Evolutionary conservation across 2,113 vertebrate species (phyloP).

Genomic region (Zootoca vivipara): DNA sequence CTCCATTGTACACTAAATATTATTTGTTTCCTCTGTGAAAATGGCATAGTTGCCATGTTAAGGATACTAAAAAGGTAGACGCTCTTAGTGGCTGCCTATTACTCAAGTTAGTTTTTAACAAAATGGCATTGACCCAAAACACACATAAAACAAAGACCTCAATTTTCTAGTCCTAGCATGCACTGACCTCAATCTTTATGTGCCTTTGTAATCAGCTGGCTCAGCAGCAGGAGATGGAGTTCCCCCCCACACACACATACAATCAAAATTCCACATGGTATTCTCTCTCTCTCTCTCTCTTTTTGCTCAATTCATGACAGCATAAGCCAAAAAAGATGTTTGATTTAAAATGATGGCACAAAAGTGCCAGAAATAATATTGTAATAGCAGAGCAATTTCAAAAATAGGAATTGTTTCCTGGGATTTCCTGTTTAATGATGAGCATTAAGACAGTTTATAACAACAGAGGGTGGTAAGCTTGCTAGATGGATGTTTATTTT

Average conservation of each 20-base stretch:
- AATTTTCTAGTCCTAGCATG: conserved; percentile 26
- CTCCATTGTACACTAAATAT: background rate
- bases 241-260: conserved; percentile 20
- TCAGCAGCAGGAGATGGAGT: background rate
- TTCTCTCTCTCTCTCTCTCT: background rate
- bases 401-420: conserved; percentile 64
- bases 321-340: conserved; percentile 53
- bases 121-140: conserved; percentile 21
- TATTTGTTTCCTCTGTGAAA: background rate
- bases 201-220: conserved; percentile 13
- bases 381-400: conserved; percentile 62
- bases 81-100: background rate
- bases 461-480: conserved; percentile 53
- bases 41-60: background rate
- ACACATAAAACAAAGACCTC: conserved; percentile 21
- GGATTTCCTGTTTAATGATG: conserved; percentile 69
- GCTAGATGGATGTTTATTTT: conserved; percentile 68
- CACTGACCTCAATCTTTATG: conserved; percentile 58
- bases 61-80: background rate
- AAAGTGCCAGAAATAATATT: conserved; percentile 27
- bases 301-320: conserved; percentile 50
- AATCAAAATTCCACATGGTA: conserved; percentile 30
- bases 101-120: conserved; percentile 6
- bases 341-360: conserved; percentile 43
- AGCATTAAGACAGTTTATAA: conserved; percentile 69